Percentiles rank a stretch among this genome's conserved stretches.
Evolutionary conservation across 1,140 invertebrate genomes (phyloP).

Genomic region (Cephus cinctus): DNA sequence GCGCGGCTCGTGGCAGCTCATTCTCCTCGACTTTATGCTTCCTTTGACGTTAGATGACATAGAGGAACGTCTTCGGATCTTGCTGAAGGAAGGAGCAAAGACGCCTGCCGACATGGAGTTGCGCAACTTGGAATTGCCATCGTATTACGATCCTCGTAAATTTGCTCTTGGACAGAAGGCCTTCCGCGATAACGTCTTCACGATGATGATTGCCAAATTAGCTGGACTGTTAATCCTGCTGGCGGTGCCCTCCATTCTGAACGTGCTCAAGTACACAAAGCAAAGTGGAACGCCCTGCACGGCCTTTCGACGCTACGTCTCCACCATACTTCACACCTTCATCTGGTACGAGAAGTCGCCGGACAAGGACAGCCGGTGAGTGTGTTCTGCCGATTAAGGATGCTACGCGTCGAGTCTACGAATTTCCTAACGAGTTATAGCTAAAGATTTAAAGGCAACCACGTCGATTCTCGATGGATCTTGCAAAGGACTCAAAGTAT

Average conservation of each 20-base stretch:
- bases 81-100: slow-evolving; percentile 23
- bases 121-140: slow-evolving; percentile 31
- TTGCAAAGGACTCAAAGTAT: too few relatives aligned
- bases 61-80: slow-evolving; percentile 1
- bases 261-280: slow-evolving; percentile 66
- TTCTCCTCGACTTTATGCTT: too few relatives aligned
- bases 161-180: slow-evolving; percentile 65
- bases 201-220: slow-evolving; percentile 67
- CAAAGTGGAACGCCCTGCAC: slow-evolving; percentile 64
- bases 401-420: too few relatives aligned
- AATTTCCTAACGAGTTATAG: too few relatives aligned
- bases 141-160: slow-evolving; percentile 43
- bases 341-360: slow-evolving; percentile 73
- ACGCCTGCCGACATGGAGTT: not conserved
- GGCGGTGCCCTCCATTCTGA: slow-evolving; percentile 67
- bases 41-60: too few relatives aligned
- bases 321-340: slow-evolving; percentile 64
- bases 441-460: too few relatives aligned
- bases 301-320: slow-evolving; percentile 75
- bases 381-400: too few relatives aligned
- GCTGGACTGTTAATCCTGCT: slow-evolving; percentile 67
- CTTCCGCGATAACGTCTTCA: slow-evolving; percentile 66
- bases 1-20: too few relatives aligned
- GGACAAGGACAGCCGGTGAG: slow-evolving; percentile 57
- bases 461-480: too few relatives aligned